Evolutionary conservation across 2,113 vertebrate species (phyloP), one percentile per base, ranked within the genome.

Genomic region (Rhizomys pruinosus): DNA sequence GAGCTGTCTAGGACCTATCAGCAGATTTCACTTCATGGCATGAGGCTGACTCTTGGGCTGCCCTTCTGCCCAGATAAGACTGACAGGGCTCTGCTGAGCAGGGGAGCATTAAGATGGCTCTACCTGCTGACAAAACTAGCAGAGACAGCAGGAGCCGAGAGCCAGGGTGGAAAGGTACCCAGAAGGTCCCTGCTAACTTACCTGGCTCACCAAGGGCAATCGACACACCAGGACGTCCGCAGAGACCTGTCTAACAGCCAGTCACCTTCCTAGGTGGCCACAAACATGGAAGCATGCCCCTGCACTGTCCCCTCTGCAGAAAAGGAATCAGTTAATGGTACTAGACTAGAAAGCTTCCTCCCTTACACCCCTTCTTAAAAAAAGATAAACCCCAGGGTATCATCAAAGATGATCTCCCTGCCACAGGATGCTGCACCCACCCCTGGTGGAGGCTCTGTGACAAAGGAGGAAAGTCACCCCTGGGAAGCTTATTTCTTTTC

Each of bases 31-130:
- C 89, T 88, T 23, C 6, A 5, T 23, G 64, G 44, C 17, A 1
- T 25, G 19, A 90, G 73, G 72, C 27, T 71, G 63, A 47, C 2
- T 0, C 39, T n/a, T 69, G 57, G 17, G 37, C 47, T 61, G 27
- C 52, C 15, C 72, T 92, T 66, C 44, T 19, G 16, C 42, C 55
- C 57, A 2, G 29, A 22, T 5, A 1, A 37, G 57, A 15, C 34
- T 1, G 1, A 10, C 39, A 20, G 3, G 34, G 61, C 25, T 8
- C 20, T 22, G 22, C 42, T 0, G 12, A 19, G 8, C 37, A 27
- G 0, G 57, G 13, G 3, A 29, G 0, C 1, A 8, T 44, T 4
- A 13, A 27, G 44, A 29, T 5, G 0, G n/a, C 16, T 9, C 37
- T 23, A 25, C 10, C 16, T 8, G 3, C 11, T 13, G 16, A 42